Percentiles rank a stretch among this genome's conserved stretches.
Conservation (phyloP, 2,113 vertebrate species). For the Pyrgilauda ruficollis region DNA sequence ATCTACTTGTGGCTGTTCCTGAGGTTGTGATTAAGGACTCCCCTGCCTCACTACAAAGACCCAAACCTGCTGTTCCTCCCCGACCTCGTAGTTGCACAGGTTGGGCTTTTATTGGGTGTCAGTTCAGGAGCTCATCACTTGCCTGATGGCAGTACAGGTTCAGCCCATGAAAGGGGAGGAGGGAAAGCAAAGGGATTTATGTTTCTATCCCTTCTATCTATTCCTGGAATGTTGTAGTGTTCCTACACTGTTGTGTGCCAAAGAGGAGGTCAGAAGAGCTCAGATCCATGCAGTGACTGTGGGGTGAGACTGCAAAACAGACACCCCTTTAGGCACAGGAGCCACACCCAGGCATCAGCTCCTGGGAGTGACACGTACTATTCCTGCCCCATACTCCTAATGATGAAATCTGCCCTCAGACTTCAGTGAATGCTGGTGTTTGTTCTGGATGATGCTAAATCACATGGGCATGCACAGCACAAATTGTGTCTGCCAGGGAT, state of each 20-base stretch:
- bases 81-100: background rate
- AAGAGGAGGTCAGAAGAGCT: background rate
- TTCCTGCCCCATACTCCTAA: background rate
- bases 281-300: background rate
- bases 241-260: background rate
- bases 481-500: background rate
- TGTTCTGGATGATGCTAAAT: background rate
- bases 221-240: background rate
- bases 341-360: background rate
- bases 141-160: background rate
- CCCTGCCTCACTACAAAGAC: background rate
- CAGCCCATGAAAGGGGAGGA: background rate
- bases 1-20: background rate
- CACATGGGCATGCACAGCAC: background rate
- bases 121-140: background rate
- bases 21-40: background rate
- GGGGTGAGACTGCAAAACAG: background rate
- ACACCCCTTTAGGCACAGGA: background rate
- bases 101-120: background rate
- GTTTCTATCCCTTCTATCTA: background rate
- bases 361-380: background rate
- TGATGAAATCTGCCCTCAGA: background rate
- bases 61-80: background rate
- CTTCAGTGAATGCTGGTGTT: background rate
- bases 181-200: background rate